Evolutionary conservation across 2,113 vertebrate genomes (phyloP), one percentile per base, ranked within the genome.

Genomic region (Coreoperca whiteheadi): DNA sequence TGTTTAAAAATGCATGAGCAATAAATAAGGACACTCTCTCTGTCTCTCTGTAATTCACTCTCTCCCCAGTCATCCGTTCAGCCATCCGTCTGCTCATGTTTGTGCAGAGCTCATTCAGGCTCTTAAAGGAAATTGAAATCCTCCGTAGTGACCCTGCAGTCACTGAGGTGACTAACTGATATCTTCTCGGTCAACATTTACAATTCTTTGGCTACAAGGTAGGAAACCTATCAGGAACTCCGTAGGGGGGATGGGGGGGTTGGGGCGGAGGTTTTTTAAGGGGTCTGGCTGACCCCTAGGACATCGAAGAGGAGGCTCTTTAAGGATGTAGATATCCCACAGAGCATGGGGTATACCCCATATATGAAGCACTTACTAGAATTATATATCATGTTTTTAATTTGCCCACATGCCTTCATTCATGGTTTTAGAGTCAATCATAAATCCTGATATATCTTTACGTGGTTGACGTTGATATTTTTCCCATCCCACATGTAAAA

Each of bases 181-280:
- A 94, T 92, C 93, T 91, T 94, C 90, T 95, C 72, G 73, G 95
- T 96, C 96, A 97, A 96, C 93, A 94, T 92, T 89, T 93, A 83
- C 16, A 87, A 85, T 92, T 94, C 90, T 91, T 91, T 67, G 59
- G 72, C 74, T 78, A 66, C 39, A 81, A 87, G 94, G 92, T 94
- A 92, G 88, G 94, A 93, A n/a, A 93, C 90, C 94, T 93, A 96
- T 95, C 94, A 95, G 93, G 91, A 93, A 94, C 95, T 93, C 88
- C 73, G n/a, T n/a, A n/a, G n/a, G n/a, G n/a, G n/a, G n/a, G n/a
- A n/a, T n/a, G n/a, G n/a, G n/a, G n/a, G n/a, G n/a, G n/a, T n/a
- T 69, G 66, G 64, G 77, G 69, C 77, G 75, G 76, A 72, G 84
- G 80, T 86, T 78, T 88, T 87, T 85, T 77, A 74, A 88, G 79